Evolutionary conservation across 2,113 vertebrate species (phyloP).

Genomic region (Tragelaphus imberbis): DNA sequence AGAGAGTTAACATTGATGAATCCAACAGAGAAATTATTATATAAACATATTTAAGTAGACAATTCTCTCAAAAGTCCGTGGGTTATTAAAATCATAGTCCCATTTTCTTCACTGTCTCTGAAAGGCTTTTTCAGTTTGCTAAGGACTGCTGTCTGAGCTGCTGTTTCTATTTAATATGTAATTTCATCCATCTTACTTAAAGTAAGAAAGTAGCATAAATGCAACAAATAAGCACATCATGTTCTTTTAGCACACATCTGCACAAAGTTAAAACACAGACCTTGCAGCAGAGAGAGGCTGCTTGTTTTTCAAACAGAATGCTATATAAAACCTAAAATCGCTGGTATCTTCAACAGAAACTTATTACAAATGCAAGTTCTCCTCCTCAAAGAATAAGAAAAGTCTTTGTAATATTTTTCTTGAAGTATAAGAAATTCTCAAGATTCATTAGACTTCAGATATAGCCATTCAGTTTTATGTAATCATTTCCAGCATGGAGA

Average conservation of each 20-base stretch:
- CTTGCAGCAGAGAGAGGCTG: constrained; percentile 51
- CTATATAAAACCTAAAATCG: not conserved
- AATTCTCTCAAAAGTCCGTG: constrained; percentile 37
- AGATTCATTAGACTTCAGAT: constrained; percentile 67
- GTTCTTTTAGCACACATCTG: constrained; percentile 84
- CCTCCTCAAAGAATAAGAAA: constrained; percentile 15
- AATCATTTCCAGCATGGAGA: constrained; percentile 79
- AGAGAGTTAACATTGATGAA: constrained; percentile 27
- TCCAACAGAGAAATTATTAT: not conserved
- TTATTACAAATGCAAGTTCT: not conserved
- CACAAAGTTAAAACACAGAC: constrained; percentile 76
- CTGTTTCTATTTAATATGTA: constrained; percentile 82
- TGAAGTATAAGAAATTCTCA: constrained; percentile 62
- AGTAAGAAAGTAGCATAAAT: constrained; percentile 79
- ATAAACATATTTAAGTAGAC: not conserved
- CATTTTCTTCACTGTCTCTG: constrained; percentile 50
- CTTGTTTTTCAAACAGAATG: constrained; percentile 59
- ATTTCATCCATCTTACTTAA: constrained; percentile 82
- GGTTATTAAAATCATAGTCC: constrained; percentile 38
- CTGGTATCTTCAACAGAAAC: constrained; percentile 32
- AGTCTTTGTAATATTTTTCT: constrained; percentile 56
- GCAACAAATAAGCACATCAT: constrained; percentile 83
- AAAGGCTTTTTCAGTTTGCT: constrained; percentile 55
- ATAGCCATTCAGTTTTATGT: constrained; percentile 73
- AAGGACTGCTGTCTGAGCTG: constrained; percentile 65